Evolutionary conservation across 2,113 vertebrate species (phyloP).

Genomic region (Excalfactoria chinensis): DNA sequence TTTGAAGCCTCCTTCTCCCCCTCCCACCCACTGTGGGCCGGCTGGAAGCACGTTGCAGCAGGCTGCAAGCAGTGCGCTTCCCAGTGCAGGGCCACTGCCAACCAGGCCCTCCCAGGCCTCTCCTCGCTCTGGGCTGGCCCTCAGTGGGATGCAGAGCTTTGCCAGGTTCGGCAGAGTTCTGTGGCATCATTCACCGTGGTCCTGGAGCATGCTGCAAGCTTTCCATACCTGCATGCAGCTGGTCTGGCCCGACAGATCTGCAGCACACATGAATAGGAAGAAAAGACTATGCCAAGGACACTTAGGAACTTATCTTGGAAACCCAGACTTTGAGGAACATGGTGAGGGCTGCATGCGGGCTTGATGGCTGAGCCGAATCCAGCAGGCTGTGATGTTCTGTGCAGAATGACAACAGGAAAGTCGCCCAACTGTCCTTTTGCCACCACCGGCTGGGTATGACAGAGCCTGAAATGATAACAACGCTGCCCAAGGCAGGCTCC

Average conservation of each 20-base stretch:
- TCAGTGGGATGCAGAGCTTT: neutral
- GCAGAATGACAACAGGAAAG: neutral
- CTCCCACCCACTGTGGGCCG: neutral
- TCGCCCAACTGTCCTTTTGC: neutral
- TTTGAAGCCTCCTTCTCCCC: neutral
- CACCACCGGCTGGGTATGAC: neutral
- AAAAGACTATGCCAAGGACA: neutral
- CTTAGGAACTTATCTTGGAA: neutral
- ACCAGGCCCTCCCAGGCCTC: neutral
- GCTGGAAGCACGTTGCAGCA: neutral
- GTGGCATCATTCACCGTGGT: neutral
- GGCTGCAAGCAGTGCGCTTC: neutral
- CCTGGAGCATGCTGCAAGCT: conserved; percentile 4
- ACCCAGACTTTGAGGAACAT: neutral
- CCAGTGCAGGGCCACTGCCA: accelerated
- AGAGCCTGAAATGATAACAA: neutral
- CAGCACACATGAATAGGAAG: neutral
- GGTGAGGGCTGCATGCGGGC: neutral
- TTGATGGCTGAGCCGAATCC: accelerated
- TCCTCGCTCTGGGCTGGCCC: neutral
- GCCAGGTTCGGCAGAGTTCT: conserved; percentile 35
- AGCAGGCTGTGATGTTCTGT: accelerated
- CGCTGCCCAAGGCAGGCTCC: neutral
- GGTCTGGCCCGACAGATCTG: conserved; percentile 58
- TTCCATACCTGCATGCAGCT: neutral